phyloP scores from a whole-genome alignment of 2,113 vertebrate genomes.

The Triplophysa dalaica region DNA sequence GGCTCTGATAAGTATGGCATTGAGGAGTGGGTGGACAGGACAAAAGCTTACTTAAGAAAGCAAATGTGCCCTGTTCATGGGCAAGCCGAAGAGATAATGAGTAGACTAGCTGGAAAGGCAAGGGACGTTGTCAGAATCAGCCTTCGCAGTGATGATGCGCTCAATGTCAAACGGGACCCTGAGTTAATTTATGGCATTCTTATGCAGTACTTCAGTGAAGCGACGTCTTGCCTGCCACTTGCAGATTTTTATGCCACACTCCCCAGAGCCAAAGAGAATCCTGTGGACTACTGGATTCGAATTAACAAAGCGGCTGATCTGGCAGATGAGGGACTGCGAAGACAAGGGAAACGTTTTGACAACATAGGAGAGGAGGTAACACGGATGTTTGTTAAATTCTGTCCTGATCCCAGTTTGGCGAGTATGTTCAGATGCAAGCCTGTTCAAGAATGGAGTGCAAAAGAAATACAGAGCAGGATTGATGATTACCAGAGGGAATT shows the following conservation, averaged over 20 bases:
- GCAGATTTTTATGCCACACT: not conserved
- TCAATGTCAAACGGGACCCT: not conserved
- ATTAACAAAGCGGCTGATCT: not conserved
- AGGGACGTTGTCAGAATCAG: slow-evolving; percentile 32
- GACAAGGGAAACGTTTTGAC: slow-evolving; percentile 15
- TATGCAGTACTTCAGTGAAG: not conserved
- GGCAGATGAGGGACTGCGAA: not conserved
- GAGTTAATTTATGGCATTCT: not conserved
- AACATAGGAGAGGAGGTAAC: slow-evolving; percentile 20
- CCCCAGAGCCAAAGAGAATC: not conserved
- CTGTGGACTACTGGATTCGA: not conserved
- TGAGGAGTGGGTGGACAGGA: slow-evolving; percentile 13
- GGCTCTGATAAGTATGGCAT: not conserved
- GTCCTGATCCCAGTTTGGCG: not conserved
- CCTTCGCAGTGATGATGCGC: slow-evolving; percentile 8
- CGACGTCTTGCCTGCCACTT: not conserved
- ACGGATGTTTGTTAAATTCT: slow-evolving; percentile 24
- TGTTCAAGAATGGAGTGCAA: slow-evolving; percentile 12
- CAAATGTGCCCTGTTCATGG: not conserved
- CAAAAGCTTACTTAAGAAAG: not conserved
- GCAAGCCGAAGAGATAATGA: slow-evolving; percentile 3
- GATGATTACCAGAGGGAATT: slow-evolving; percentile 15
- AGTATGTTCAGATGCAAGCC: slow-evolving; percentile 24
- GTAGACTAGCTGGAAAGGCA: slow-evolving; percentile 21
- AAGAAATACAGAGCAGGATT: not conserved